Percentiles rank a stretch among this genome's conserved stretches.
Conservation (phyloP, 2,797 vertebrate genomes). For the Coracias cyanogaster region DNA sequence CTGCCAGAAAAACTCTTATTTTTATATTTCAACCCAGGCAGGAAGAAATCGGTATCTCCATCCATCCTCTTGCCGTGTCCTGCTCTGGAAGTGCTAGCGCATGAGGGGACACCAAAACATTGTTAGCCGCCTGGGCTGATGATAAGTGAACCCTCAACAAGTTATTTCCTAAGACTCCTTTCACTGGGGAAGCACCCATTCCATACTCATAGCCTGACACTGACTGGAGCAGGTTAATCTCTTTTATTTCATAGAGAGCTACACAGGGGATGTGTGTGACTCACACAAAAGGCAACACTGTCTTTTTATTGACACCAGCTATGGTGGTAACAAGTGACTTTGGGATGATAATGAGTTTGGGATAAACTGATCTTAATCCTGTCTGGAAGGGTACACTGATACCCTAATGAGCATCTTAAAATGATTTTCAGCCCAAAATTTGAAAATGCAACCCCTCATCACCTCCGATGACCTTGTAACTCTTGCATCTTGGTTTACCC, state of each 20-base stretch:
- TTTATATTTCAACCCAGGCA: neutral
- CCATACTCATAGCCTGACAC: neutral
- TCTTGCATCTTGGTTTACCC: neutral
- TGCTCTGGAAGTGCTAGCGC: neutral
- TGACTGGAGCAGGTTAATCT: neutral
- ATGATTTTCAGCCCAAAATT: neutral
- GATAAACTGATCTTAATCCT: neutral
- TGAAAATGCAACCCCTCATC: neutral
- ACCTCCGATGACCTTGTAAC: fast-evolving
- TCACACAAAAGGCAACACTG: neutral
- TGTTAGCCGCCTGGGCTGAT: neutral
- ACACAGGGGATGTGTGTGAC: neutral
- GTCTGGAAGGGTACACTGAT: neutral
- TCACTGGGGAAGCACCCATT: neutral
- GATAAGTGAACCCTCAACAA: neutral
- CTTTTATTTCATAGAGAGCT: neutral
- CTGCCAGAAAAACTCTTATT: neutral
- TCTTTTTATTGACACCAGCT: neutral
- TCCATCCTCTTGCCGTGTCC: neutral
- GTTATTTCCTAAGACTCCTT: neutral
- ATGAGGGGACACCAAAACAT: neutral
- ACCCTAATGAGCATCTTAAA: neutral
- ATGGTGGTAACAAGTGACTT: neutral
- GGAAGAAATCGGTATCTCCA: neutral
- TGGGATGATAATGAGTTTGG: neutral